Evolutionary conservation across 2,797 vertebrate species (phyloP), one percentile per base, ranked within the genome.

Genomic region (Sebastes alutus): DNA sequence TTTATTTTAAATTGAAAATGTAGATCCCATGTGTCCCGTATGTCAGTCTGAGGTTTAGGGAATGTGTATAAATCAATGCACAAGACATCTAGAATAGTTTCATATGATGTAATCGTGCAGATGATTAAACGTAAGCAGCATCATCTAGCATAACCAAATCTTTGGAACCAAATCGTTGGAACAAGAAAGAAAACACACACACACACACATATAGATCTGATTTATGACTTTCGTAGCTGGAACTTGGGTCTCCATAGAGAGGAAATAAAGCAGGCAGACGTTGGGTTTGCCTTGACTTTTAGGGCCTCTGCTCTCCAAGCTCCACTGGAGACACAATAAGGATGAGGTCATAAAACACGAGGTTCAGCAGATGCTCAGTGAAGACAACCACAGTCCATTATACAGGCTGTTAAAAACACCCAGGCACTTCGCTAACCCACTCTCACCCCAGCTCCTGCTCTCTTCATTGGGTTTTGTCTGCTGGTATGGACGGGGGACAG

Each of bases 361-460:
- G 69, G 78, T 89, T 88, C 87, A 90, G 84, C 94, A 94, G 93
- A 93, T 94, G 94, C 92, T 85, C 20, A 14, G 69, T 73, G 82
- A 89, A 77, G 84, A 87, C 86, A 64, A 84, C 88, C 90, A 78
- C 93, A 94, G 92, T 93, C 92, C 91, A 94, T 94, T 94, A 94
- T 72, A 49, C 77, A 84, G 81, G 89, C 84, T 46, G 89, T 92
- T 90, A 91, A 93, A 93, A 88, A 80, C 80, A 77, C 85, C 82
- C 68, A 30, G 69, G 75, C 88, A 67, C 70, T 84, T 71, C 46
- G 46, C 87, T 83, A 78, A 79, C 80, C 86, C 80, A 38, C 80
- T 35, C 77, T 90, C 89, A 88, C 82, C 78, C 69, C 72, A 6
- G 71, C 71, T 77, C 74, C 82, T 70, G 30, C 69, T 22, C 88